Evolutionary conservation across 1,140 invertebrate genomes (phyloP).

Genomic region (Oscheius sp.): DNA sequence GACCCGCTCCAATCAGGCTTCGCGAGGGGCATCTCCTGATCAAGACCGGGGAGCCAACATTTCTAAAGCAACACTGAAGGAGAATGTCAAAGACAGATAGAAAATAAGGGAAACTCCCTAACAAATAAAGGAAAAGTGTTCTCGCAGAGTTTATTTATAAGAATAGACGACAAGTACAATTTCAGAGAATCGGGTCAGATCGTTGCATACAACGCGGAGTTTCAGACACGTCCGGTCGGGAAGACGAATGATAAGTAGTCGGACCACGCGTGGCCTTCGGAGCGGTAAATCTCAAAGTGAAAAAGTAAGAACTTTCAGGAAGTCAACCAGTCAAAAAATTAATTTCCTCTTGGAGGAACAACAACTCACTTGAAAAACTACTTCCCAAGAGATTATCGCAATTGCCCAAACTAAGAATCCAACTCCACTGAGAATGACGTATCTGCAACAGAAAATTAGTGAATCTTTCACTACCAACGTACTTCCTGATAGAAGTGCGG

Average conservation of each 20-base stretch:
- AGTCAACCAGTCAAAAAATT: not conserved
- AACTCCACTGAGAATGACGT: slow-evolving; percentile 2
- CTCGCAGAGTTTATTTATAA: not conserved
- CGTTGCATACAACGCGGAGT: not conserved
- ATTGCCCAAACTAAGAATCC: not conserved
- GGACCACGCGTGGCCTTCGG: not conserved
- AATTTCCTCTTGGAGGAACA: no score
- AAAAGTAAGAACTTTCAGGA: not conserved
- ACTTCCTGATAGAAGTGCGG: not conserved
- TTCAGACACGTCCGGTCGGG: slow-evolving; percentile 11
- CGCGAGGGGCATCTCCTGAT: no score
- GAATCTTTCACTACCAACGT: not conserved
- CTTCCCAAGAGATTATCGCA: not conserved
- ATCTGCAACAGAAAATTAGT: not conserved
- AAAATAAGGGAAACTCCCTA: not conserved
- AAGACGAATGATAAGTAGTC: slow-evolving; percentile 13
- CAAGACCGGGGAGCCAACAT: no score
- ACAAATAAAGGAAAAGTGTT: not conserved
- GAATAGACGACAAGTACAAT: not conserved
- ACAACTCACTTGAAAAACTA: slow-evolving; percentile 15
- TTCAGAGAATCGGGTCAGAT: not conserved
- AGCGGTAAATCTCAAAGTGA: not conserved
- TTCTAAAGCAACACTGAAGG: not conserved
- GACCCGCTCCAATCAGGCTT: no score
- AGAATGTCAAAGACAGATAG: not conserved